Base-by-base conservation (phyloP, 1,140 invertebrate genomes). In the Aporrectodea caliginosa region DNA sequence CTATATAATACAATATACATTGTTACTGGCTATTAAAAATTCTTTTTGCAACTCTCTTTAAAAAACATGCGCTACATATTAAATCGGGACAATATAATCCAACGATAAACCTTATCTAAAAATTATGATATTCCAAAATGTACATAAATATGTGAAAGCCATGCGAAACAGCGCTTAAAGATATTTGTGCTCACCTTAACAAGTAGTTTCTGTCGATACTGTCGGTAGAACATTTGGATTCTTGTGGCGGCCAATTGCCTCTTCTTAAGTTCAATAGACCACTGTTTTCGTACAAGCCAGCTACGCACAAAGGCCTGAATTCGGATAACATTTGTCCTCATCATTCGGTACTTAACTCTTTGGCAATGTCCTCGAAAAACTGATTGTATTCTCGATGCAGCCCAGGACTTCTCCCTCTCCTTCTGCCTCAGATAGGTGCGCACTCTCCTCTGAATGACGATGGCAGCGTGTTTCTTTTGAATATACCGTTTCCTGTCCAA, bases 291-390 rank as follows among this genome's bases (percentile, higher is more conserved):
- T 58, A 75, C 69, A 2, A 83, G 68, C 85, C 85, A 86, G 30
- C 68, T 31, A 68, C 82, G 72, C 16, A 83, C 75, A 30, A 79
- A 79, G 70, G 68, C 75, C 78, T 86, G 84, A 27, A 86, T 81
- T 12, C 6, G n/a, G 27, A 32, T 72, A 12, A 32, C 70, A 29
- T 2, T 12, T 72, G 6, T 58, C 43, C 43, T 58, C 43, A 58
- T 22, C 43, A 22, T 58, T 22, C 43, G 43, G 22, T 58, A 58
- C 22, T 58, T 6, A 12, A 58, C 43, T 58, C 43, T 58, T 22
- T 58, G 43, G 6, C 43, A 58, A 58, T 58, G 22, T 6, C 6
- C 43, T 58, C 43, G 6, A 22, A 12, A 58, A 12, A 22, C 43
- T 22, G 43, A 58, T 22, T 58, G 43, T 58, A 58, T 58, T 22